Conservation (phyloP, 2,113 vertebrate genomes). For the Chaenocephalus aceratus region DNA sequence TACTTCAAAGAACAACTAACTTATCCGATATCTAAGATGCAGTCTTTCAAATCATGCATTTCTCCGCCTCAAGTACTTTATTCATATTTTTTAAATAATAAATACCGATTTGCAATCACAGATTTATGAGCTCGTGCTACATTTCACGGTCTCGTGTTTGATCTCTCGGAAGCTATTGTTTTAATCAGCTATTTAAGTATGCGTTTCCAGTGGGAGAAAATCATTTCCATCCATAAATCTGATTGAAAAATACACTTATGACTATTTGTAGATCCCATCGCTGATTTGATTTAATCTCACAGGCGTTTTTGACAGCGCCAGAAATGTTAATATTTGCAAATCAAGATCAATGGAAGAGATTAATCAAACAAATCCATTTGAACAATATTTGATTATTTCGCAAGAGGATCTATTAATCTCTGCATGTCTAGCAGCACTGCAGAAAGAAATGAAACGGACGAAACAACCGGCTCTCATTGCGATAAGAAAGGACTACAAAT, state of each 20-base stretch:
- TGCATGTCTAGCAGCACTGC: not conserved
- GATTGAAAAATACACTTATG: not conserved
- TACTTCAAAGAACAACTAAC: no score
- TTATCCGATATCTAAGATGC: no score
- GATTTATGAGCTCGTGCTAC: not conserved
- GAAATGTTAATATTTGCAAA: not conserved
- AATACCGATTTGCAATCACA: no score
- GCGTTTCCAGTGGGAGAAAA: not conserved
- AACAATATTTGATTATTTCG: conserved; percentile 5
- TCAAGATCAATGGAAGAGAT: not conserved
- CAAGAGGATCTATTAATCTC: conserved; percentile 5
- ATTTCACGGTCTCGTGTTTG: not conserved
- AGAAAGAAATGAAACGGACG: not conserved
- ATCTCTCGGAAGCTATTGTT: no score
- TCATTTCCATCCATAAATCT: not conserved
- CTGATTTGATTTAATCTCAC: not conserved
- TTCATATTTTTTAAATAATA: no score
- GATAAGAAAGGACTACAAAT: not conserved
- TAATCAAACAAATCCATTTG: not conserved
- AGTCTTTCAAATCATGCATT: no score
- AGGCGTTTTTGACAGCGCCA: not conserved
- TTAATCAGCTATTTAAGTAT: no score
- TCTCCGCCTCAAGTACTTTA: no score
- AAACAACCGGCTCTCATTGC: not conserved
- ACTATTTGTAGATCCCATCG: not conserved